Evolutionary conservation across 2,113 vertebrate species (phyloP).

Genomic region (Pomatostomus ruficeps): DNA sequence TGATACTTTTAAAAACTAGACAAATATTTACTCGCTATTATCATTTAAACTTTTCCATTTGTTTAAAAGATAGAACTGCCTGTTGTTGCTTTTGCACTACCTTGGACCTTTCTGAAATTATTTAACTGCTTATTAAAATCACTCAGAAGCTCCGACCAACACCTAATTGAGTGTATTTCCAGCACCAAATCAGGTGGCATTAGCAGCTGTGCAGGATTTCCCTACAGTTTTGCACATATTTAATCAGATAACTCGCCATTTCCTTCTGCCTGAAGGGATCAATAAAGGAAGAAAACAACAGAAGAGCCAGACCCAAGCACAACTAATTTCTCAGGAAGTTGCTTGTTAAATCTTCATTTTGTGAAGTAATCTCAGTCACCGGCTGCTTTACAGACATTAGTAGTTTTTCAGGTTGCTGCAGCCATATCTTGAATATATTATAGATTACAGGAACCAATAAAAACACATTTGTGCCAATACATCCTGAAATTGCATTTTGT

Average conservation of each 20-base stretch:
- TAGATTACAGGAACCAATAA: background rate
- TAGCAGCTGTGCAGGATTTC: background rate
- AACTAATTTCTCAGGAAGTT: background rate
- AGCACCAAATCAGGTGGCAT: constrained; percentile 5
- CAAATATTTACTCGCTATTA: constrained; percentile 38
- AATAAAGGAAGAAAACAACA: background rate
- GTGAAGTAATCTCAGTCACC: background rate
- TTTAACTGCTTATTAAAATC: constrained; percentile 32
- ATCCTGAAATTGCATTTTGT: constrained; percentile 5
- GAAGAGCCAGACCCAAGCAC: background rate
- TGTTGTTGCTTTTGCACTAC: background rate
- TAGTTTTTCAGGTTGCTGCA: constrained; percentile 3
- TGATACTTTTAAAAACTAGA: background rate
- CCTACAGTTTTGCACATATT: background rate
- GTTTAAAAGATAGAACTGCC: background rate
- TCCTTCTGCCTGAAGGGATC: background rate
- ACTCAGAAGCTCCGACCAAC: background rate
- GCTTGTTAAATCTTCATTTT: background rate
- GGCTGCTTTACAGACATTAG: constrained; percentile 21
- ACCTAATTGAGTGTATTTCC: background rate
- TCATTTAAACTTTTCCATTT: constrained; percentile 16
- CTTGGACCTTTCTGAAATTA: background rate
- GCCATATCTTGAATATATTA: background rate
- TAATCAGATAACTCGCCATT: background rate
- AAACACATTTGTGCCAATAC: background rate